Percentiles rank a stretch among this genome's conserved stretches.
Evolutionary conservation across 2,113 vertebrate genomes (phyloP).

Genomic region (Protobothrops flavoviridis): DNA sequence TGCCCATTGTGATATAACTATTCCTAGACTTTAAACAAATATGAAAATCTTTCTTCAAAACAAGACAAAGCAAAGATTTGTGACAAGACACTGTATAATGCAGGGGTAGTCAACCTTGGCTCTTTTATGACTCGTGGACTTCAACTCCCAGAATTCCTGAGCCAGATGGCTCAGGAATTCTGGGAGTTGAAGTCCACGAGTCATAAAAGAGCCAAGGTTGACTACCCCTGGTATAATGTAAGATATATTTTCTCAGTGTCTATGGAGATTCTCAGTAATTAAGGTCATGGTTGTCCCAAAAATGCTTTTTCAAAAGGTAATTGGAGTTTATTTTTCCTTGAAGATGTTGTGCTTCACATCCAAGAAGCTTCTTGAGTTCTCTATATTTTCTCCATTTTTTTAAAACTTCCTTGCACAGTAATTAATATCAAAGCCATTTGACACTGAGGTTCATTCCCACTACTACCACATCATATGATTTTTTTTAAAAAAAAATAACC

Average conservation of each 20-base stretch:
- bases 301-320: neutral
- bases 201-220: no score
- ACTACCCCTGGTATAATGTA: neutral
- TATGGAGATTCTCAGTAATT: neutral
- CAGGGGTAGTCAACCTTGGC: no score
- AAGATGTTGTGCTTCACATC: neutral
- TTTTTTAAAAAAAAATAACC: neutral
- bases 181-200: no score
- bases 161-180: no score
- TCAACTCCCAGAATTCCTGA: no score
- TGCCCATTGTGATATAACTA: neutral
- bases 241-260: neutral
- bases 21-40: neutral
- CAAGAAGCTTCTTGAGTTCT: neutral
- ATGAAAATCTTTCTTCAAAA: neutral
- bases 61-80: neutral
- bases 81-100: neutral
- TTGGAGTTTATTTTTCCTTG: neutral
- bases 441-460: neutral
- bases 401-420: neutral
- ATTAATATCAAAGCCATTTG: neutral
- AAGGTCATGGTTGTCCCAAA: neutral
- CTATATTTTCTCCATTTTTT: neutral
- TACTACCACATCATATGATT: neutral
- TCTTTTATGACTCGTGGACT: no score